These are phyloP conservation scores for Toxostoma redivivum DNA, from an alignment of 2,113 vertebrate species.

Conservation along the genomic window DNA sequence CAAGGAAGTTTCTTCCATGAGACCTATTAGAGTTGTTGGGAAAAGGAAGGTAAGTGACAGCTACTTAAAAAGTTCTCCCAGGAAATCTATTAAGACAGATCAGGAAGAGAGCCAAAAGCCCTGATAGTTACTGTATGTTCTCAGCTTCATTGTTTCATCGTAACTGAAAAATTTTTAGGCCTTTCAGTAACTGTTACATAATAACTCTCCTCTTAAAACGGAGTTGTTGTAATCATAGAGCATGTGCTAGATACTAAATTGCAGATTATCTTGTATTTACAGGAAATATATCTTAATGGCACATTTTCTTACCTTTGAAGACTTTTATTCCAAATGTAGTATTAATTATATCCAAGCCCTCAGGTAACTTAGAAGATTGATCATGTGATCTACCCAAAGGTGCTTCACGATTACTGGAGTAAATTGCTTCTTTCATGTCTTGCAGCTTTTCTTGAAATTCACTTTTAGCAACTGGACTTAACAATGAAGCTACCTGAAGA, in stretches of 20 bases:
- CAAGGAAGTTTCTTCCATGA: neutral
- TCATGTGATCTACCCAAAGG: constrained; percentile 76
- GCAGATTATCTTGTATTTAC: neutral
- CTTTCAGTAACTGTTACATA: neutral
- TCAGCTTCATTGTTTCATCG: neutral
- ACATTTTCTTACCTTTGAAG: constrained; percentile 58
- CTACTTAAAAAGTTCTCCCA: neutral
- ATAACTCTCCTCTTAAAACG: neutral
- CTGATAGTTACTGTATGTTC: neutral
- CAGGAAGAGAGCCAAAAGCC: neutral
- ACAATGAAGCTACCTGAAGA: constrained; percentile 68
- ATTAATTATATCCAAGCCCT: constrained; percentile 61
- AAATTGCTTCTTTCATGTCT: constrained; percentile 74
- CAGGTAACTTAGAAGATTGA: constrained; percentile 68
- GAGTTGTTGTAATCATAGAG: neutral
- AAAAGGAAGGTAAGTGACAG: neutral
- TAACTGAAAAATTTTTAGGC: neutral
- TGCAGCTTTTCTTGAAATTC: constrained; percentile 79
- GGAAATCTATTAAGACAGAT: neutral
- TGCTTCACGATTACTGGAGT: constrained; percentile 64
- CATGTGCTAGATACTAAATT: neutral
- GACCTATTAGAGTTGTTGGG: neutral
- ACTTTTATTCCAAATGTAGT: constrained; percentile 75
- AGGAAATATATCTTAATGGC: neutral
- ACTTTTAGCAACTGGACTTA: constrained; percentile 77